Conservation (phyloP, 2,888 invertebrate genomes). For the Leucania comma region DNA sequence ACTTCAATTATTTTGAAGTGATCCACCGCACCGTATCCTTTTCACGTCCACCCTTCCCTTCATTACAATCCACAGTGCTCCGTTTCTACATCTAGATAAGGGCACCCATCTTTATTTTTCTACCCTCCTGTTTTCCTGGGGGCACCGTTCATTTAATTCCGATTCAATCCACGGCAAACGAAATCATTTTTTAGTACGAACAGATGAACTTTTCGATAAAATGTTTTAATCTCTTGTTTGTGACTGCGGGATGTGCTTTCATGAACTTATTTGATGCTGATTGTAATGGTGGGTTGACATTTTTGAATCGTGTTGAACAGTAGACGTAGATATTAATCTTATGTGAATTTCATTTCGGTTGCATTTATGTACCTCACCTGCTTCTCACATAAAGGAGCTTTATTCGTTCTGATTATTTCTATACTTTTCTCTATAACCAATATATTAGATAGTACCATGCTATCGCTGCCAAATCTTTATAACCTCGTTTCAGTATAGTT, state of each 20-base stretch:
- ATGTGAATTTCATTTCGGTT: constrained; percentile 47
- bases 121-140: constrained; percentile 80
- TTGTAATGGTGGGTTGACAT: constrained; percentile 64
- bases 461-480: background rate
- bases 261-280: constrained; percentile 66
- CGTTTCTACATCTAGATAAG: constrained; percentile 89
- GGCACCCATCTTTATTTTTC: constrained; percentile 86
- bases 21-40: constrained; percentile 86
- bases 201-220: constrained; percentile 85
- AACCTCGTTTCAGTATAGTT: background rate
- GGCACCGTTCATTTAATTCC: constrained; percentile 87
- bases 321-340: constrained; percentile 50
- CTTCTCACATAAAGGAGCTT: background rate
- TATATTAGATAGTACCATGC: background rate
- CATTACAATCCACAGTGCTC: constrained; percentile 88
- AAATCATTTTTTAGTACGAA: constrained; percentile 86
- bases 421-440: background rate
- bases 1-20: constrained; percentile 90
- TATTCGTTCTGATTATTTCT: background rate
- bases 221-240: constrained; percentile 80
- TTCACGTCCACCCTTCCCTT: constrained; percentile 88
- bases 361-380: constrained; percentile 12
- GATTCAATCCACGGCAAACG: constrained; percentile 87
- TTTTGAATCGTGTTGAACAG: constrained; percentile 40
- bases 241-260: constrained; percentile 76